A percentile compares a stretch with the other conserved stretches of the same genome.
Conservation (phyloP, 2,113 vertebrate species). For the Acanthisitta chloris region DNA sequence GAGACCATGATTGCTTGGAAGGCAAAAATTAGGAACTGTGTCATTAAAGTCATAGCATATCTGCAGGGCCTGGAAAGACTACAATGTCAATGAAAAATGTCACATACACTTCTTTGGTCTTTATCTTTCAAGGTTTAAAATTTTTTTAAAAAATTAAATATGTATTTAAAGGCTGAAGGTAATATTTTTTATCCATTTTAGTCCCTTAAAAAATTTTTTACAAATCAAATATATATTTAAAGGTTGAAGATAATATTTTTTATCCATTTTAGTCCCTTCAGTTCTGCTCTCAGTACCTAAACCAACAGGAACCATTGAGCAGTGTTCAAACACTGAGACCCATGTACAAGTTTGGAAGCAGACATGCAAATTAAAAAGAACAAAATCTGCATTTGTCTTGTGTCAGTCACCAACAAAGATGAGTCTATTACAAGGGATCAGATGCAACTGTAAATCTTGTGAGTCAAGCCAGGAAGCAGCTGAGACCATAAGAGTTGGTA, state of each 20-base stretch:
- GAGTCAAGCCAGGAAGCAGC: not conserved
- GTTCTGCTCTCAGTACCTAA: not conserved
- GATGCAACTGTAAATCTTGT: not conserved
- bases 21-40: slow-evolving; percentile 18
- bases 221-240: not conserved
- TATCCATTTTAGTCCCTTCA: not conserved
- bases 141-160: no score
- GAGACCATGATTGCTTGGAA: slow-evolving; percentile 11
- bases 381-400: not conserved
- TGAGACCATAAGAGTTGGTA: not conserved
- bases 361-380: not conserved
- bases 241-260: not conserved
- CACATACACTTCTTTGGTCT: not conserved
- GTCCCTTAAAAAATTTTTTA: not conserved
- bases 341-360: not conserved
- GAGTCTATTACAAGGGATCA: not conserved
- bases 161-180: not conserved
- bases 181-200: not conserved
- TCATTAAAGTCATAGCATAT: not conserved
- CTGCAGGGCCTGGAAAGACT: not conserved
- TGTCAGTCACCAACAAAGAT: not conserved
- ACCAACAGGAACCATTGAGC: not conserved
- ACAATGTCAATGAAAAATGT: not conserved
- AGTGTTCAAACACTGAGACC: not conserved
- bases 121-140: not conserved